Evolutionary conservation across 2,113 vertebrate species (phyloP), one percentile per base, ranked within the genome.

Genomic region (Seriola dumerili): DNA sequence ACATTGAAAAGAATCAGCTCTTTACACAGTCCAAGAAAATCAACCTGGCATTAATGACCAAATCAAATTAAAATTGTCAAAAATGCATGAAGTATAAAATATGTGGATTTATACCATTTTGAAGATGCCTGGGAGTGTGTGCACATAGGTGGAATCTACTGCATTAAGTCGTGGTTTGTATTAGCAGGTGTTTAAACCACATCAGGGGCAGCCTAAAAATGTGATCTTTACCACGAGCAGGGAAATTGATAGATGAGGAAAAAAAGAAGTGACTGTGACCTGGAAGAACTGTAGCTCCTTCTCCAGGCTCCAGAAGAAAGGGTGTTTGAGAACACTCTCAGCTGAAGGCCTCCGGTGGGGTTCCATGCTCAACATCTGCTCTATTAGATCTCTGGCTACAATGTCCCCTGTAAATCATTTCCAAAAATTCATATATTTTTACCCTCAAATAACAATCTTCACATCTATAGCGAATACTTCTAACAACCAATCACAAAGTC

Each of bases 221-320:
- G 42, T 63, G 7, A 0, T 40, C 40, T 29, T 19, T 46, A 57
- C 10, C 73, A 3, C 8, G 48, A 40, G 38, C 3, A 69, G 70
- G 62, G 44, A 54, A 34, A 59, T 3, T 74, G 36, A 34, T 3
- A 62, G 12, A 14, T 8, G 14, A 3, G 25, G 5, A 44, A 64
- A 64, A 64, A 29, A 29, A 52, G 42, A 32, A n/a, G 3, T 25
- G 14, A 42, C 44, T 50, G 50, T 3, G 17, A 99, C 98, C 97
- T 99, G 98, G 77, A 99, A 99, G 90, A 99, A 99, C 82, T 98
- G 98, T 48, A 99, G 96, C 94, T 99, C 97, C 84, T 97, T 99
- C 72, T 99, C 98, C 68, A 98, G 93, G 81, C 95, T 96, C 98
- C 98, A 99, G 89, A 99, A 99, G 94, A 99, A 99, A 0, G 98